These are phyloP conservation scores for Mus minutoides DNA, from an alignment of 2,797 vertebrate species.

Conservation along the genomic window DNA sequence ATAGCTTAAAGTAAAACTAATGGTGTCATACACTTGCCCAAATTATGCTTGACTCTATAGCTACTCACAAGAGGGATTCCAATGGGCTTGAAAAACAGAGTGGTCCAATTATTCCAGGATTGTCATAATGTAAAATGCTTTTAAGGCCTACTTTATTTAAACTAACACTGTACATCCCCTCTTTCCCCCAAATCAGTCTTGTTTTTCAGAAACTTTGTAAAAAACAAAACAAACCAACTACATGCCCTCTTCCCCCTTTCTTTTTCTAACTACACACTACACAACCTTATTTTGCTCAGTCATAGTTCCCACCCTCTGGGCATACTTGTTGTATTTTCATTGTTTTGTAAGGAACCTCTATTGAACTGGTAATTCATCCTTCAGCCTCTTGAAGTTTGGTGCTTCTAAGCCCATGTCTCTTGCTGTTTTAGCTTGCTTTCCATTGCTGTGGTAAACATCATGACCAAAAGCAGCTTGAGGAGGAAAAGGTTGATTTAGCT, in stretches of 20 bases:
- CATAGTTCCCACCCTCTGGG: not conserved
- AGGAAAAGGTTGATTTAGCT: not conserved
- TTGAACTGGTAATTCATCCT: not conserved
- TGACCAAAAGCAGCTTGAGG: not conserved
- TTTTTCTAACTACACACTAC: not conserved
- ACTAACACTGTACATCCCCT: not conserved
- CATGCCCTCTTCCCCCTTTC: not conserved
- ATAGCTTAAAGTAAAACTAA: constrained; percentile 10
- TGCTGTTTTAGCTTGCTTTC: not conserved
- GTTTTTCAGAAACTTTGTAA: not conserved
- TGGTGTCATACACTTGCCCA: not conserved
- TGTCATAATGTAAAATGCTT: constrained; percentile 10
- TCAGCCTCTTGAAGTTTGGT: not conserved
- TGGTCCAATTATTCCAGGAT: not conserved
- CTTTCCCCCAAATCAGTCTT: not conserved
- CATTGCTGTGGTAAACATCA: not conserved
- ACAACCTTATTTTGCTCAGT: not conserved
- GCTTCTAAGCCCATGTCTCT: not conserved
- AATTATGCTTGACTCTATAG: not conserved
- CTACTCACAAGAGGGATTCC: not conserved
- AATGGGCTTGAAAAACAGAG: constrained; percentile 8
- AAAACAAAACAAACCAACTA: not conserved
- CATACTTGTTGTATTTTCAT: not conserved
- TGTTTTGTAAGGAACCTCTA: not conserved
- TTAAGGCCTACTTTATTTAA: constrained; percentile 31